Evolutionary conservation across 2,113 vertebrate species (phyloP).

Genomic region (Brienomyrus brachyistius): DNA sequence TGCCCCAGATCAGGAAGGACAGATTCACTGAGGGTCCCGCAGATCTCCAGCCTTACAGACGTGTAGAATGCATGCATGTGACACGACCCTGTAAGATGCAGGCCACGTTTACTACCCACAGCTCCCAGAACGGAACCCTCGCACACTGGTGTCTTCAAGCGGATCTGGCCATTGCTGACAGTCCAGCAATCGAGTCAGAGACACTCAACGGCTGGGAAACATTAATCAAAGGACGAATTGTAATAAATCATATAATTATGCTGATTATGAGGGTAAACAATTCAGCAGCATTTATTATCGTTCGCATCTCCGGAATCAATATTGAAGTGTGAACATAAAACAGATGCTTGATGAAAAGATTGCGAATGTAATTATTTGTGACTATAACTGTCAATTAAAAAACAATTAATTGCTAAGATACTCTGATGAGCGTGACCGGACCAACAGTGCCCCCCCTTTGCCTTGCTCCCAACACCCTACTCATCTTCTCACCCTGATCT

Average conservation of each 20-base stretch:
- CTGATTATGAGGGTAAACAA: neutral
- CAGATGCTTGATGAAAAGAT: neutral
- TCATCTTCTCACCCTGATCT: constrained; percentile 62
- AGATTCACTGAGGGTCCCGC: neutral
- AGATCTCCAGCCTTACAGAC: neutral
- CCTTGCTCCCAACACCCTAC: constrained; percentile 55
- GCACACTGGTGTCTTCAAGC: neutral
- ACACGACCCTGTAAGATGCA: neutral
- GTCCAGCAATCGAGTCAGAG: neutral
- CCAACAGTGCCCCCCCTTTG: constrained; percentile 64
- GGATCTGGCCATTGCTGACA: neutral
- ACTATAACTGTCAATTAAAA: constrained; percentile 18
- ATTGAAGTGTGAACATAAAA: neutral
- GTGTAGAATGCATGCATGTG: neutral
- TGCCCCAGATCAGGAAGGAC: neutral
- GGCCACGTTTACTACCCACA: too few species aligned
- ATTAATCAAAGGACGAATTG: neutral
- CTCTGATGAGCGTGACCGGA: constrained; percentile 16
- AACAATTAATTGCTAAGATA: neutral
- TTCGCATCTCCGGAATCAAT: neutral
- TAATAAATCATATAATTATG: neutral
- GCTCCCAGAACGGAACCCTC: neutral
- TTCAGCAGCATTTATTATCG: neutral
- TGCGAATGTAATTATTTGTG: neutral
- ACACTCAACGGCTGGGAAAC: neutral